Base-by-base conservation (phyloP, 2,888 invertebrate genomes). In the Capitulum mitella region DNA sequence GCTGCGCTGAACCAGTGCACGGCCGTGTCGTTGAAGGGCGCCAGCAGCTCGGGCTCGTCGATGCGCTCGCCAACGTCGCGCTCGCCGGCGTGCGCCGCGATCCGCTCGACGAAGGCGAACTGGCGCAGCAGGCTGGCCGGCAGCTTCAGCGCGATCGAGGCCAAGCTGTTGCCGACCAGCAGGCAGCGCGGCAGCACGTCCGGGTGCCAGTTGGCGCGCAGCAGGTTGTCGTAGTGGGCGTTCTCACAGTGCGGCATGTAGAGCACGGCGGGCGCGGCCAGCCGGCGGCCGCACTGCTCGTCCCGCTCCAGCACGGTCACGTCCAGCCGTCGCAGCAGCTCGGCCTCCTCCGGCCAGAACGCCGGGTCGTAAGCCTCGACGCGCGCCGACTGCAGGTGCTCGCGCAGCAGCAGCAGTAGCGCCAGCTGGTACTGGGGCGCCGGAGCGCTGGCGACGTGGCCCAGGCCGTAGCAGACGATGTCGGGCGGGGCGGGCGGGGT, bases 1-100 rank as follows among this genome's bases (percentile, higher is more conserved):
- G 87, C 84, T 70, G 84, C 84, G 29, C 16, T 3, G 48, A 76
- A 76, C 43, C 76, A 46, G n/a, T 76, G 76, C 76, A 76, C 76
- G 46, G 76, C 76, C 32, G 76, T 76, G 76, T 76, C 76, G 76
- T 76, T 76, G 46, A 76, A 76, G 46, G 76, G 16, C 14, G 76
- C 46, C 46, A 76, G 46, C 32, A 76, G 76, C 3, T 76, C 76
- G 5, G 76, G 29, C 29, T 76, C 76, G 16, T 12, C 43, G 46
- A 76, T 48, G n/a, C 29, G 29, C 46, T 46, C 76, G 0, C 12
- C 19, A 16, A 37, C 37, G 5, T 5, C 16, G 29, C 46, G 46
- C 32, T 46, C 43, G 10, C 16, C 26, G 16, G 46, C 46, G 46
- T 76, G 46, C 43, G 29, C 12, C 29, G 76, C 43, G 19, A 26